These are phyloP conservation scores for Musca domestica DNA, from an alignment of 1,140 invertebrate species.

Conservation along the genomic window DNA sequence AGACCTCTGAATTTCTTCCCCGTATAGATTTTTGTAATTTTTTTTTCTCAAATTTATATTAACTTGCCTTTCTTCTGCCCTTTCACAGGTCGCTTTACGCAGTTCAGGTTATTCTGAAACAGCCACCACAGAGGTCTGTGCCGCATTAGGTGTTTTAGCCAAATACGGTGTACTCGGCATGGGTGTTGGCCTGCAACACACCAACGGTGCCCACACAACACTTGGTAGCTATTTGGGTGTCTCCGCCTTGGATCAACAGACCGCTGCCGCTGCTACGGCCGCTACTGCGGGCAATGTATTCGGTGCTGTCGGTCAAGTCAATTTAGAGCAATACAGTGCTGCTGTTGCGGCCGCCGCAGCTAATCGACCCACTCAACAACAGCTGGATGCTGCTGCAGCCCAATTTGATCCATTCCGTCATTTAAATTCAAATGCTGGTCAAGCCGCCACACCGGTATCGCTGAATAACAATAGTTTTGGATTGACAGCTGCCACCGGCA, in stretches of 20 bases:
- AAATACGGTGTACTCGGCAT: slow-evolving; percentile 91
- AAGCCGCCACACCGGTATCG: slow-evolving; percentile 67
- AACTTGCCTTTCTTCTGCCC: no score
- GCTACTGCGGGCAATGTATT: slow-evolving; percentile 67
- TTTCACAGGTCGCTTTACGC: slow-evolving; percentile 70
- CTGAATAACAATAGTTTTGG: slow-evolving; percentile 75
- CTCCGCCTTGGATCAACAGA: slow-evolving; percentile 61
- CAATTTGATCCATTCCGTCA: slow-evolving; percentile 71
- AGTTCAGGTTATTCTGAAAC: slow-evolving; percentile 84
- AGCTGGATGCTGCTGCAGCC: slow-evolving; percentile 61
- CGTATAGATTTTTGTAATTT: no score
- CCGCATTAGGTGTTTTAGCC: slow-evolving; percentile 87
- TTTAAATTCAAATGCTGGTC: slow-evolving; percentile 61
- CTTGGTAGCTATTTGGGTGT: slow-evolving; percentile 62
- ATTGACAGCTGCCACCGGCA: slow-evolving; percentile 65
- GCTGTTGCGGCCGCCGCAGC: slow-evolving; percentile 60
- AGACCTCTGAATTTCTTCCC: neutral
- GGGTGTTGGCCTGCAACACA: slow-evolving; percentile 73
- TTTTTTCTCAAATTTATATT: no score
- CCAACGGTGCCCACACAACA: slow-evolving; percentile 57
- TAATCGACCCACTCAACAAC: slow-evolving; percentile 65
- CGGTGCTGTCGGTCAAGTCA: slow-evolving; percentile 73
- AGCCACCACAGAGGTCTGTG: slow-evolving; percentile 82
- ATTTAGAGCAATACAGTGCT: slow-evolving; percentile 58
- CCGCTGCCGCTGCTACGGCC: slow-evolving; percentile 61